A percentile compares a stretch with the other conserved stretches of the same genome.
Evolutionary conservation across 2,113 vertebrate genomes (phyloP).

Genomic region (Gasterosteus nipponicus): DNA sequence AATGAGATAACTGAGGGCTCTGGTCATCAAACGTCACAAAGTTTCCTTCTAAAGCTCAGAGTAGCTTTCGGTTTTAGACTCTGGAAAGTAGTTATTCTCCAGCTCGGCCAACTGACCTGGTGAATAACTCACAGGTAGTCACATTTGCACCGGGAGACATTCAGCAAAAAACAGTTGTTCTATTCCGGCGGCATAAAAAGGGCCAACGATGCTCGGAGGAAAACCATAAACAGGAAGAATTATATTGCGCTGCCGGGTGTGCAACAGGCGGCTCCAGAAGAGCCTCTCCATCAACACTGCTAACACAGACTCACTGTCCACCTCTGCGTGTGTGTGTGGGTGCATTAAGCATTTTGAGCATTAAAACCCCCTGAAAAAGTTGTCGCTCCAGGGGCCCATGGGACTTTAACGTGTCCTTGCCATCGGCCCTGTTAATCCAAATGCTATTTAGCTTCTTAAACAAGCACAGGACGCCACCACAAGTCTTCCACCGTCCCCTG

Average conservation of each 20-base stretch:
- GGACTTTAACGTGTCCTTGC: not conserved
- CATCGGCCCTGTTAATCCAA: not conserved
- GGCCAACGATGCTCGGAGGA: not conserved
- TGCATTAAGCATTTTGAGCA: not conserved
- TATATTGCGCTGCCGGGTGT: not conserved
- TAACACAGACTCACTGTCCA: not conserved
- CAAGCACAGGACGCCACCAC: not conserved
- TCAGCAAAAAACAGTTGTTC: not conserved
- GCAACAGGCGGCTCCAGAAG: not conserved
- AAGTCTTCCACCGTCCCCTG: not conserved
- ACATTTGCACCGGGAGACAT: not conserved
- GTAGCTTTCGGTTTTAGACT: not conserved
- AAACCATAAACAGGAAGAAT: not conserved
- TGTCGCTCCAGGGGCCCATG: not conserved
- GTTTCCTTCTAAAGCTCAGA: not conserved
- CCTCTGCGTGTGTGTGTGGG: not conserved
- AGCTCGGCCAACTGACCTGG: not conserved
- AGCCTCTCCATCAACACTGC: not conserved
- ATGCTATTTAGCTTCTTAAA: not conserved
- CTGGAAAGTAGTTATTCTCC: not conserved
- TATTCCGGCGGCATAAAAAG: not conserved
- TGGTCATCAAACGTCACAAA: not conserved
- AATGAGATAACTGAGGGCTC: not conserved
- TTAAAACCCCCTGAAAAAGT: not conserved
- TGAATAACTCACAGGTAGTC: not conserved